Base-by-base conservation (phyloP, 2,888 invertebrate species). In the Drosophila flavopinicola region DNA sequence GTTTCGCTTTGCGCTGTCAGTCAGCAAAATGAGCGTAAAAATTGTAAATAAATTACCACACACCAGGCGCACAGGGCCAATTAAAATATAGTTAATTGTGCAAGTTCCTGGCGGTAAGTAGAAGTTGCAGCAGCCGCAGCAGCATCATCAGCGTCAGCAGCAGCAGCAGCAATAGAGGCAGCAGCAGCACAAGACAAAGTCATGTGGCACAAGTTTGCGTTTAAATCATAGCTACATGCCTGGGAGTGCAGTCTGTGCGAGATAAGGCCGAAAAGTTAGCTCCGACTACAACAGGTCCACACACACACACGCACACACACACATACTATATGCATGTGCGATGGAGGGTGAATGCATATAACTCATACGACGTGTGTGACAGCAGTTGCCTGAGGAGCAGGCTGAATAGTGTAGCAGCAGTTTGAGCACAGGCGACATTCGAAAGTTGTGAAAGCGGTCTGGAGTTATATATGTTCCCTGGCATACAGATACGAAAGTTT, bases 31-130 rank as follows among this genome's bases (percentile, higher is more conserved):
- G 67, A 78, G 76, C 67, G 71, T 67, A 71, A 67, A 70, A 78
- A 67, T 71, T 71, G 58, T 76, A 78, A 76, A 78, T 76, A 75
- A 75, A 76, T 76, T 78, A 78, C 71, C 32, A 35, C 48, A 42
- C 48, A 27, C 17, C 47, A 7, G 35, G 35, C 57, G 53, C 65
- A 44, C 49, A 48, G 65, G 61, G 41, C 61, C 75, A 71, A 78
- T 79, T 76, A 75, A 71, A 76, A 78, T 66, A 71, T 75, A 76
- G 75, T 76, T 76, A 75, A 76, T 76, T 76, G 79, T 71, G 35
- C 54, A 66, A 75, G 60, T 73, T 73, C 39, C 57, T 67, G 75
- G 75, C 49, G 69, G 75, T 63, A 71, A 71, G 70, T 57, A 27
- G 49, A 67, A 74, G 52, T 68, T 67, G 70, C 32, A 29, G 35